phyloP scores from a whole-genome alignment of 2,888 invertebrate genomes.

The Tenthredo scrophulariae region DNA sequence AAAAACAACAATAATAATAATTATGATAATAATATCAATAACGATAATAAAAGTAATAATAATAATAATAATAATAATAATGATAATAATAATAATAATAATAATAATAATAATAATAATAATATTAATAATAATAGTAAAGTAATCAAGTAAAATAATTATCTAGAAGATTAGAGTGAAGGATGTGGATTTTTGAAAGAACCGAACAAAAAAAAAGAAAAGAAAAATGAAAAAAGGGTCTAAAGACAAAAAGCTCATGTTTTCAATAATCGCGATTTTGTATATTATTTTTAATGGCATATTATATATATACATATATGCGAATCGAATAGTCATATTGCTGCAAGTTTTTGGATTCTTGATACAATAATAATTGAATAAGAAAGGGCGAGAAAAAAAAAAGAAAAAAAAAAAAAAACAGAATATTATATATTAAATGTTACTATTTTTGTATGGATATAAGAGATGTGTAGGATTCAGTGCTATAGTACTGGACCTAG shows the following conservation, averaged over 20 bases:
- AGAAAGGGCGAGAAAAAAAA: not conserved
- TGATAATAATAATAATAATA: no score
- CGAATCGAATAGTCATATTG: no score
- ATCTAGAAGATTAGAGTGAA: no score
- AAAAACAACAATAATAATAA: not conserved
- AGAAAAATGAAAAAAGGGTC: not conserved
- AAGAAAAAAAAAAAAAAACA: constrained; percentile 41
- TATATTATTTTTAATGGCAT: not conserved
- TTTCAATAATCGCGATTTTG: not conserved
- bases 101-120: no score
- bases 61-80: not conserved
- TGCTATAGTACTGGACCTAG: not conserved
- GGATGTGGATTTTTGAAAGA: not conserved
- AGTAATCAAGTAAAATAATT: not conserved
- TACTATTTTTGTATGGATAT: constrained; percentile 75
- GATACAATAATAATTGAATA: not conserved
- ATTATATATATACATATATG: not conserved
- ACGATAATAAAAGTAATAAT: not conserved
- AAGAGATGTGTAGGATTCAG: constrained; percentile 59
- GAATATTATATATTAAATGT: constrained; percentile 62
- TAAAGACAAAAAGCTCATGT: not conserved
- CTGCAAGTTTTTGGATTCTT: no score
- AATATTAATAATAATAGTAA: not conserved
- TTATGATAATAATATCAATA: not conserved
- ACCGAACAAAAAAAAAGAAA: not conserved